Percentiles rank a stretch among this genome's conserved stretches.
Conservation (phyloP, 1,140 invertebrate species). For the Gryllus bimaculatus region DNA sequence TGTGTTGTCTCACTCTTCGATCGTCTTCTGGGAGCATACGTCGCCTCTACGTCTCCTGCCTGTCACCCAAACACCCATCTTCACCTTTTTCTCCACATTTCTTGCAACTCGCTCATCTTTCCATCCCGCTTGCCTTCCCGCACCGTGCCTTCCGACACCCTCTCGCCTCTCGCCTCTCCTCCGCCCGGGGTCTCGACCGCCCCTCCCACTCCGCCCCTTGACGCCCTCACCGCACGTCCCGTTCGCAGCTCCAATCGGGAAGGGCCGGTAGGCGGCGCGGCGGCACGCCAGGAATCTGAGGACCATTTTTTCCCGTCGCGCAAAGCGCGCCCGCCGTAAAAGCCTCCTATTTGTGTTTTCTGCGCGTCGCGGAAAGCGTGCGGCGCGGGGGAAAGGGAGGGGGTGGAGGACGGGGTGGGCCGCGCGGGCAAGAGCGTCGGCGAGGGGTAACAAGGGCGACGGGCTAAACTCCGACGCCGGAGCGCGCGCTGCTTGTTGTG, state of each 20-base stretch:
- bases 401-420: background rate
- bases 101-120: background rate
- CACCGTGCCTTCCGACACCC: background rate
- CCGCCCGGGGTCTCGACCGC: background rate
- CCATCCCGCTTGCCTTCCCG: background rate
- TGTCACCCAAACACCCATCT: no score
- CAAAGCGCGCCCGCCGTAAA: background rate
- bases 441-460: background rate
- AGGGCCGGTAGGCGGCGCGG: background rate
- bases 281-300: background rate
- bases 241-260: background rate
- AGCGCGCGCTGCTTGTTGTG: no score
- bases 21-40: no score
- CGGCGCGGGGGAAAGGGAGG: no score
- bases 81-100: background rate
- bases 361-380: background rate
- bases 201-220: no score
- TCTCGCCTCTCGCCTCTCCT: background rate
- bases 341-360: background rate
- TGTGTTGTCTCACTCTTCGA: no score
- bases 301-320: background rate
- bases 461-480: no score
- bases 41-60: no score
- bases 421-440: background rate
- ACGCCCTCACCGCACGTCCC: background rate